Percentiles rank a stretch among this genome's conserved stretches.
phyloP scores from a whole-genome alignment of 2,113 vertebrate species.

The Salvelinus alpinus region DNA sequence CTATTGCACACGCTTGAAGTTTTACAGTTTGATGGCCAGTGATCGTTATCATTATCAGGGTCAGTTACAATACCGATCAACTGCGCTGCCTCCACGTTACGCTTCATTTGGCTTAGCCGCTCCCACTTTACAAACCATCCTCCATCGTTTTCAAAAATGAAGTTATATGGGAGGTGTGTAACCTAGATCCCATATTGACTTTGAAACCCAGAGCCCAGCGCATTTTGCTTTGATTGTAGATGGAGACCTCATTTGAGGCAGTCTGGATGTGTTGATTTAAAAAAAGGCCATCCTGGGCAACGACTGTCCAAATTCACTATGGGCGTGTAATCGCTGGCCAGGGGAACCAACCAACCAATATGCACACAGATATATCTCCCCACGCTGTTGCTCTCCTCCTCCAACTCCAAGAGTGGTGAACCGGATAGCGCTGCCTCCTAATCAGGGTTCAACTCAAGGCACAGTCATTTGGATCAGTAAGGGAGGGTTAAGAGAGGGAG shows the following conservation, averaged over 20 bases:
- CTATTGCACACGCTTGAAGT: constrained; percentile 42
- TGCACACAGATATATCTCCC: constrained; percentile 28
- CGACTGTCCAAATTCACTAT: constrained; percentile 20
- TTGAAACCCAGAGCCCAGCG: constrained; percentile 18
- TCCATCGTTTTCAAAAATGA: constrained; percentile 3
- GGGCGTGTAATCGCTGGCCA: neutral
- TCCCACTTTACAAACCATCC: neutral
- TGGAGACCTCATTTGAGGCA: constrained; percentile 16
- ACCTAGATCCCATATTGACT: neutral
- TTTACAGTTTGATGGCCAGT: constrained; percentile 61
- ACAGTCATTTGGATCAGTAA: constrained; percentile 50
- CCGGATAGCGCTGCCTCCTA: constrained; percentile 33
- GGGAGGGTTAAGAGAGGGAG: constrained; percentile 27
- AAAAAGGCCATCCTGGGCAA: neutral
- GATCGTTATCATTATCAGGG: constrained; percentile 49
- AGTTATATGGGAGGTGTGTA: neutral
- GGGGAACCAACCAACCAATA: constrained; percentile 14
- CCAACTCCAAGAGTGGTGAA: constrained; percentile 22
- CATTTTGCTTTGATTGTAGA: constrained; percentile 25
- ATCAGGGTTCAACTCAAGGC: constrained; percentile 56
- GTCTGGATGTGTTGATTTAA: neutral
- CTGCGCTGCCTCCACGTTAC: constrained; percentile 8
- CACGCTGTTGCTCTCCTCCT: constrained; percentile 39
- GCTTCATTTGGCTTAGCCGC: neutral
- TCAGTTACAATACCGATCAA: constrained; percentile 57